phyloP scores from a whole-genome alignment of 2,888 invertebrate genomes.

The Pachydiplax longipennis region DNA sequence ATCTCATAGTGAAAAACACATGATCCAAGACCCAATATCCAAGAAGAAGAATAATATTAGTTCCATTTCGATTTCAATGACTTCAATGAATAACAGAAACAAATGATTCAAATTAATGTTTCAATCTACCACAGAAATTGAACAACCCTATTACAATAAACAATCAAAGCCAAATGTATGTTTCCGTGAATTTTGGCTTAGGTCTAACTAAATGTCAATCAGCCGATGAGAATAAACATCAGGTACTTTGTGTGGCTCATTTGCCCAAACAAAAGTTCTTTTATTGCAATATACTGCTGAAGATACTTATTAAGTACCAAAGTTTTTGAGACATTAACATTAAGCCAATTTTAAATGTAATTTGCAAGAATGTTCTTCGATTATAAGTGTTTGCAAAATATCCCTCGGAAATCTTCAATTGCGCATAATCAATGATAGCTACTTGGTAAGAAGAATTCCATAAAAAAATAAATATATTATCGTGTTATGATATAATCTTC shows the following conservation, averaged over 20 bases:
- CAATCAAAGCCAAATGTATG: not conserved
- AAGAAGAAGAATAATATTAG: no score
- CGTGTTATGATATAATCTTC: not conserved
- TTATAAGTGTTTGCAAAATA: not conserved
- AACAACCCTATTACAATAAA: not conserved
- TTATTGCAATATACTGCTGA: constrained; percentile 16
- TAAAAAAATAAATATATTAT: constrained; percentile 37
- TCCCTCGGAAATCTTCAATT: not conserved
- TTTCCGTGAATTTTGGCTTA: not conserved
- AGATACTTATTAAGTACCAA: constrained; percentile 35
- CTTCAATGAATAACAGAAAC: not conserved
- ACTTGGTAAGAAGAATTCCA: not conserved
- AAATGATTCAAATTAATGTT: not conserved
- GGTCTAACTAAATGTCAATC: not conserved
- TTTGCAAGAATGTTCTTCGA: not conserved
- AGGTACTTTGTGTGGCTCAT: constrained; percentile 19
- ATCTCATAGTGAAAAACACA: not conserved
- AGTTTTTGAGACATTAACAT: not conserved
- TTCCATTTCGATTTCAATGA: no score
- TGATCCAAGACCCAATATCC: not conserved
- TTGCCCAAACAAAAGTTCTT: not conserved
- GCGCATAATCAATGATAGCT: not conserved
- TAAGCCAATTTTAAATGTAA: not conserved
- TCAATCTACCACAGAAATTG: not conserved
- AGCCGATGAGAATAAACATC: constrained; percentile 9